A percentile compares a stretch with the other conserved stretches of the same genome.
phyloP scores from a whole-genome alignment of 1,140 invertebrate species.

The Drosophila pseudoananassae region DNA sequence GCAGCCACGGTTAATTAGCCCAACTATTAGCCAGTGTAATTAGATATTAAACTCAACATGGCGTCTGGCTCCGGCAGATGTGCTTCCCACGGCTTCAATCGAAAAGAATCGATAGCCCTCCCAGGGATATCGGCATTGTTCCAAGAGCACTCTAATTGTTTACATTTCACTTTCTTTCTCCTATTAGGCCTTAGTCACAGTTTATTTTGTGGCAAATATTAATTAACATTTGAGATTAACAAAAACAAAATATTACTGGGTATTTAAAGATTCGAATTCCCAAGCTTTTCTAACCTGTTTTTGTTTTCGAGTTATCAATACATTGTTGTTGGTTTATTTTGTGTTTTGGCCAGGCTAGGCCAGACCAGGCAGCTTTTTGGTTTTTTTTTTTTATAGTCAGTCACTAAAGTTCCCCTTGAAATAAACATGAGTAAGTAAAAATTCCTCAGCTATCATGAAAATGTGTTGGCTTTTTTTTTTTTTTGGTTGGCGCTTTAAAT shows the following conservation, averaged over 20 bases:
- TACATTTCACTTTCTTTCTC: neutral
- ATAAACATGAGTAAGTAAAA: constrained; percentile 76
- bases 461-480: constrained; percentile 20
- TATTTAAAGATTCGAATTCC: constrained; percentile 12
- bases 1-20: constrained; percentile 62
- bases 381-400: constrained; percentile 44
- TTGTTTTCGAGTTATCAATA: constrained; percentile 14
- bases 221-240: neutral
- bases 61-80: neutral
- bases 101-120: neutral
- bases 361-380: constrained; percentile 20
- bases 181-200: neutral
- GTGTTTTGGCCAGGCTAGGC: constrained; percentile 7
- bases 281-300: constrained; percentile 11
- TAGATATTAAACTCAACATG: constrained; percentile 43
- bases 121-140: neutral
- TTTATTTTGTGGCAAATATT: neutral
- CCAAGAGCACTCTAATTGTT: neutral
- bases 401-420: constrained; percentile 72
- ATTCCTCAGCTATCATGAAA: constrained; percentile 68
- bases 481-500: constrained; percentile 39
- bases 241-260: neutral
- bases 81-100: neutral
- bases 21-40: constrained; percentile 64
- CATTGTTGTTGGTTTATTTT: constrained; percentile 4